Base-by-base conservation (phyloP, 1,140 invertebrate genomes). In the Bombus sibiricus region DNA sequence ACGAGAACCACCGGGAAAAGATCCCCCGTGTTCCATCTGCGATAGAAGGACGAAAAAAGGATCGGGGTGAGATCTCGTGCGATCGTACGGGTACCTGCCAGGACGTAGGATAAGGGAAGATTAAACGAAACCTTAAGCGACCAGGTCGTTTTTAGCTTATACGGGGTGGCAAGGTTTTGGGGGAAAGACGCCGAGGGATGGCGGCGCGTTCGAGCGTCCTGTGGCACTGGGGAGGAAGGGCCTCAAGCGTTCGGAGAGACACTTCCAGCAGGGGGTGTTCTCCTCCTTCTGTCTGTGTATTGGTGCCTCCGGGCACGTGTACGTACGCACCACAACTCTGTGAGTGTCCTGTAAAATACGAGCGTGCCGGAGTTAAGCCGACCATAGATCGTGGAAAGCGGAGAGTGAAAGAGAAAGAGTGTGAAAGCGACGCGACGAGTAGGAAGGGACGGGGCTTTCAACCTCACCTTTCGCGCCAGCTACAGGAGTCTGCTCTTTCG, bases 401-500 rank as follows among this genome's bases (percentile, higher is more conserved):
- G 71, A 82, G 82, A 88, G 88, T 84, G 87, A 86, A 68, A 83
- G 81, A 86, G 86, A 87, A 82, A 88, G 84, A 86, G 75, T 68
- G 64, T 53, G 83, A 79, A 41, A 69, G n/a, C 41, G n/a, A 43
- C 2, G 37, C 18, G 32, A 1, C 43, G n/a, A 53, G 39, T 18
- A 10, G 47, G 18, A 81, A 53, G 66, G 64, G 62, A 53, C 73
- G 66, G 43, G 64, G 72, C 75, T 83, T 77, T 74, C 87, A 83
- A 59, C 82, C 85, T 91, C 71, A 90, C 85, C 74, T 90, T 89
- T 87, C 79, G 77, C 79, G 73, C 73, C 66, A 57, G 81, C 88
- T 92, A 90, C 85, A 91, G 86, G 89, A 92, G 82, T 91, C 88
- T 92, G 91, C 89, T 92, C 91, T 92, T 92, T 92, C 88, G 87